Conservation (phyloP, 23 tunicate genomes). For the Ascidia mentula region DNA sequence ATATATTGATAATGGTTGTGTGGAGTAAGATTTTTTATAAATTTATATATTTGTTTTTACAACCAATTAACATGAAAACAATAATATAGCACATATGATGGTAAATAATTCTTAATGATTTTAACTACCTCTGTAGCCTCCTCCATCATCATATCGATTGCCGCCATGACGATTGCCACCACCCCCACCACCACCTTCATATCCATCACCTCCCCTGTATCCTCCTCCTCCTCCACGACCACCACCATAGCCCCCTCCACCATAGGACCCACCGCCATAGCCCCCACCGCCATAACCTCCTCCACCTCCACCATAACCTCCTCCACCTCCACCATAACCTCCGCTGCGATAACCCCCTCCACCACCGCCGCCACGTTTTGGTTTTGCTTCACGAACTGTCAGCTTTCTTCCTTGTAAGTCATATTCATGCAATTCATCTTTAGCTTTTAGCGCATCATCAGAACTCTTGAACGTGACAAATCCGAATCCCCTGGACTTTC, state of each 20-base stretch:
- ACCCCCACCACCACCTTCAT: constrained; percentile 25
- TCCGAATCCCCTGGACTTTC: constrained; percentile 60
- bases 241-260: background rate
- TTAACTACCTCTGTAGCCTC: constrained; percentile 8
- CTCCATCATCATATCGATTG: background rate
- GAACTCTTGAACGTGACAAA: constrained; percentile 38
- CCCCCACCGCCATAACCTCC: background rate
- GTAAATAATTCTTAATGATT: no score
- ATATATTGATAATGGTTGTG: no score
- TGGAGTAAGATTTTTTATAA: no score
- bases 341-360: constrained; percentile 15
- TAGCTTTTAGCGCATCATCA: constrained; percentile 27
- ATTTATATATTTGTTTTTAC: no score
- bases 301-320: background rate
- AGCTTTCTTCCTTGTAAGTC: constrained; percentile 31
- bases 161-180: no score
- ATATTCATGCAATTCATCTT: constrained; percentile 10
- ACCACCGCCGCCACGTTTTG: constrained; percentile 35
- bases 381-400: constrained; percentile 33
- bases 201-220: constrained; percentile 21
- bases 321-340: background rate
- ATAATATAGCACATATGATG: no score
- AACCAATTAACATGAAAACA: no score
- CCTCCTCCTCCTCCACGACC: constrained; percentile 19
- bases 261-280: background rate